These are phyloP conservation scores for Tiliqua scincoides DNA, from an alignment of 2,113 vertebrate genomes.

Conservation along the genomic window DNA sequence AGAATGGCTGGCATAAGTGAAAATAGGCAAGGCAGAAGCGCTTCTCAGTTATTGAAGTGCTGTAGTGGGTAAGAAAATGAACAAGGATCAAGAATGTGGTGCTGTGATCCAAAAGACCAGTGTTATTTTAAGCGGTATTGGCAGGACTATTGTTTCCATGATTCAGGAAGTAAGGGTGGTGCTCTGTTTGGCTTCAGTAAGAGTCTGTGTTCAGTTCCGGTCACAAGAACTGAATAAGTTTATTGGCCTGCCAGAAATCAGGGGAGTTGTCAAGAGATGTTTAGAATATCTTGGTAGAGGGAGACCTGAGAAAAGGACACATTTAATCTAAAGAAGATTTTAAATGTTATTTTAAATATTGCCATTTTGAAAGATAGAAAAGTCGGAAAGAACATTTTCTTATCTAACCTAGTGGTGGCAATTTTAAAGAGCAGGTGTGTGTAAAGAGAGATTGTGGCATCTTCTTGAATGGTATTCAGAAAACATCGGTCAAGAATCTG, in stretches of 20 bases:
- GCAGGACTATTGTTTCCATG: conserved; percentile 1
- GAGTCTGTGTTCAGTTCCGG: background rate
- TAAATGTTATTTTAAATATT: background rate
- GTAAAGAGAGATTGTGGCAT: background rate
- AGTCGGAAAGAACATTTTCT: background rate
- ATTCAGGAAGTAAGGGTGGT: conserved; percentile 2
- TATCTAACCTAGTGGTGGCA: background rate
- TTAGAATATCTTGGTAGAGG: background rate
- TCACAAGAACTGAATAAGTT: background rate
- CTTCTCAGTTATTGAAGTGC: background rate
- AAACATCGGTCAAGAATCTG: background rate
- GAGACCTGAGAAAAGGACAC: background rate
- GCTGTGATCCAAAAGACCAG: background rate
- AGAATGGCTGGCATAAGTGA: background rate
- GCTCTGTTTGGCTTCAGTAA: background rate
- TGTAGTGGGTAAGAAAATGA: background rate
- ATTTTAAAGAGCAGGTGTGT: background rate
- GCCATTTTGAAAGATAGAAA: background rate
- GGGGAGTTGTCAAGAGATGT: background rate
- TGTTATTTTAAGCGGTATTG: conserved; percentile 10
- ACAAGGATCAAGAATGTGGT: background rate
- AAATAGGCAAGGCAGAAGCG: background rate
- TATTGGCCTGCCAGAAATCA: background rate
- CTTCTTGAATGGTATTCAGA: background rate
- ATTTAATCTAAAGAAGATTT: no score